These are phyloP conservation scores for Aphaenogaster ashmeadi DNA, from an alignment of 1,140 invertebrate species.

Conservation along the genomic window DNA sequence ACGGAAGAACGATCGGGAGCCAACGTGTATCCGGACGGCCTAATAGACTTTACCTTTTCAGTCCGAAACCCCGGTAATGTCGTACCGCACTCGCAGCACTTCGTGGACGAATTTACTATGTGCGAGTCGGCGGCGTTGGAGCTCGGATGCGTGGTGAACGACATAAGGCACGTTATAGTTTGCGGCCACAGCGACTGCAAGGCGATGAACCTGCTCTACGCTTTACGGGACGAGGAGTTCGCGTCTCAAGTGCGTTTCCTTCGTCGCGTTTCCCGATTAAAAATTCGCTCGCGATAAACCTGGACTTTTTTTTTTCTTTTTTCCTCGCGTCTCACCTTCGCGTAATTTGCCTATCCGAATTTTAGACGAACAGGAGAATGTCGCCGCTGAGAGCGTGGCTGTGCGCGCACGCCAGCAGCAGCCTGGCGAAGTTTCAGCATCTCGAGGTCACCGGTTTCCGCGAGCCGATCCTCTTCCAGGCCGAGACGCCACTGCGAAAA, in stretches of 20 bases:
- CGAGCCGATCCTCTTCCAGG: constrained; percentile 94
- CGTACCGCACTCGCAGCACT: constrained; percentile 96
- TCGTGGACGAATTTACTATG: constrained; percentile 94
- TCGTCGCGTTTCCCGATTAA: neutral
- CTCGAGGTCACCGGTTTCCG: constrained; percentile 91
- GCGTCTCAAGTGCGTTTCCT: constrained; percentile 88
- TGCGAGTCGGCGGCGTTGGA: constrained; percentile 98
- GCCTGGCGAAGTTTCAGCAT: constrained; percentile 94
- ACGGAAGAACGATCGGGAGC: neutral
- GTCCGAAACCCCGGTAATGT: constrained; percentile 98
- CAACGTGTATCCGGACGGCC: neutral
- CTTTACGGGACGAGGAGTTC: constrained; percentile 92
- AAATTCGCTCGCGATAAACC: neutral
- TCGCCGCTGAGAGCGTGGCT: constrained; percentile 97
- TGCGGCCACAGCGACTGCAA: constrained; percentile 99
- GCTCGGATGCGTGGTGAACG: constrained; percentile 97
- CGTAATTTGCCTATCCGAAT: neutral
- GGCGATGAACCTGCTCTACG: constrained; percentile 97
- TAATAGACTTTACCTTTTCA: constrained; percentile 85
- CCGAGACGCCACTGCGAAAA: constrained; percentile 94
- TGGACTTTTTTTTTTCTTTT: neutral
- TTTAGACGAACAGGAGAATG: constrained; percentile 92
- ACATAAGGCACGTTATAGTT: constrained; percentile 97
- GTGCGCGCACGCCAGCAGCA: constrained; percentile 94
- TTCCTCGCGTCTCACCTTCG: neutral